These are phyloP conservation scores for Ammodytes dubius DNA, from an alignment of 2,113 vertebrate genomes.

Conservation along the genomic window DNA sequence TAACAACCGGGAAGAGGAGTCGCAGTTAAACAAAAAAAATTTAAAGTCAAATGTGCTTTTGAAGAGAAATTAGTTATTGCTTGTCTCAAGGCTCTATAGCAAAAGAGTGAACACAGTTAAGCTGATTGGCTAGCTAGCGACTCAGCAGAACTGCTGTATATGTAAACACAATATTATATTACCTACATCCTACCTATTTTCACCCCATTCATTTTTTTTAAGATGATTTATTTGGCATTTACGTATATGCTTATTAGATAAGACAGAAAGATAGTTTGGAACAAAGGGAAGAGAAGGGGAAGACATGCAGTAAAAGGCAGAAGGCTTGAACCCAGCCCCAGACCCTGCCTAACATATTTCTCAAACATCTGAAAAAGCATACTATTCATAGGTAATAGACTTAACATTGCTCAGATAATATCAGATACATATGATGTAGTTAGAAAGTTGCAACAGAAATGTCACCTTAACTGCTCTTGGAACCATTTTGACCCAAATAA, in stretches of 20 bases:
- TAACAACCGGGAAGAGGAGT: background rate
- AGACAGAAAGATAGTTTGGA: no score
- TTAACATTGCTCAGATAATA: no score
- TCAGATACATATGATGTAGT: background rate
- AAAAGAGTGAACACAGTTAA: background rate
- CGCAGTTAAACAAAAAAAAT: background rate
- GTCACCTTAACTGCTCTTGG: background rate
- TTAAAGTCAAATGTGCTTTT: background rate
- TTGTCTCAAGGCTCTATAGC: background rate
- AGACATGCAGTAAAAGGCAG: no score
- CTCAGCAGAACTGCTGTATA: no score
- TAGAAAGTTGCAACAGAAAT: background rate
- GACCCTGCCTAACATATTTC: background rate
- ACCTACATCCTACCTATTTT: background rate
- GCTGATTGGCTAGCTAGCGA: background rate
- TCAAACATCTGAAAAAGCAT: background rate
- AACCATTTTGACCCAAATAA: background rate
- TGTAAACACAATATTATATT: no score
- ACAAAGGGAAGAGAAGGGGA: no score
- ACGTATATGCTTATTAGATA: no score
- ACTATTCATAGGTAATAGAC: background rate
- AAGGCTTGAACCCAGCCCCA: no score
- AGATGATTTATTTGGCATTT: no score
- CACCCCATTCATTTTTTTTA: background rate
- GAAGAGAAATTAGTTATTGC: background rate